phyloP scores from a whole-genome alignment of 2,888 invertebrate species.

The Fragum whitleyi region DNA sequence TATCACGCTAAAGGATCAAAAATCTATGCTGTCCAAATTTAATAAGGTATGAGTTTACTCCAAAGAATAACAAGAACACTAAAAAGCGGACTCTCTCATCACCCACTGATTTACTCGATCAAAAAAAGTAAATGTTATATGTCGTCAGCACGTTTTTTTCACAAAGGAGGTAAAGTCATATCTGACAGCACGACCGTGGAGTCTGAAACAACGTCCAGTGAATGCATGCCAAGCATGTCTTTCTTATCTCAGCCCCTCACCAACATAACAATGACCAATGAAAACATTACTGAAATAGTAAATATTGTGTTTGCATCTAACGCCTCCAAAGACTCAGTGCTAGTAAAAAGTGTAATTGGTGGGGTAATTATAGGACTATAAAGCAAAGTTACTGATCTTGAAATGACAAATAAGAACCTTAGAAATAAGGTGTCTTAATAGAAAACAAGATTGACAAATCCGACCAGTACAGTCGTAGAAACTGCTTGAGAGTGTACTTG shows the following conservation, averaged over 20 bases:
- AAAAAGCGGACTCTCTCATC: not conserved
- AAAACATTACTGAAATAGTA: not conserved
- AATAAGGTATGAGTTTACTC: not conserved
- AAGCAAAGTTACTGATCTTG: not conserved
- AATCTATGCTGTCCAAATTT: not conserved
- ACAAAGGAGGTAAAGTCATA: not conserved
- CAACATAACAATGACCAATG: not conserved
- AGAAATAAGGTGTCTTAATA: not conserved
- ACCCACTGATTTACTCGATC: not conserved
- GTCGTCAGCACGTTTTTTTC: not conserved
- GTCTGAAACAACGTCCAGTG: no score
- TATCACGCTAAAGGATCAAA: not conserved
- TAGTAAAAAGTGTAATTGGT: not conserved
- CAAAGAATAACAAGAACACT: not conserved
- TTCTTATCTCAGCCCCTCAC: not conserved
- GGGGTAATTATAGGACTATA: not conserved
- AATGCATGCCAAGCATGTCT: no score
- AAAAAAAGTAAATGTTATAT: not conserved
- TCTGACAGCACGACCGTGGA: no score
- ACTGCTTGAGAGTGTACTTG: conserved; percentile 5
- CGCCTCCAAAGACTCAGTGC: not conserved
- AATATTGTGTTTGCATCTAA: not conserved
- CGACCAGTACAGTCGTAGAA: conserved; percentile 18
- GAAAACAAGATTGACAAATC: not conserved
- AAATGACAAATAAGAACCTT: not conserved